A percentile compares a stretch with the other conserved stretches of the same genome.
These are phyloP conservation scores for Mamestra brassicae DNA, from an alignment of 2,888 invertebrate species.

Conservation along the genomic window DNA sequence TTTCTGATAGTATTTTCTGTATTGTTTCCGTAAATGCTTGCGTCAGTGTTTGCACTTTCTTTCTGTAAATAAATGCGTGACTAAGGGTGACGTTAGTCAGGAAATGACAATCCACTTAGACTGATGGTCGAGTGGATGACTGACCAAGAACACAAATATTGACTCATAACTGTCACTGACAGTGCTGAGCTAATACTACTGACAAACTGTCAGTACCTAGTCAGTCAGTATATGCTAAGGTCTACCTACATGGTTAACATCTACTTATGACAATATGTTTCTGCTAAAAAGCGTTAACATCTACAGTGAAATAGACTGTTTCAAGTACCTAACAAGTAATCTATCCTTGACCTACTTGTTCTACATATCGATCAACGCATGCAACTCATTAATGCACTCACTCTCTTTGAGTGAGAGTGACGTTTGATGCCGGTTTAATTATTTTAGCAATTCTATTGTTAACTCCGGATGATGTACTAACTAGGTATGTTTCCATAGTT, in stretches of 20 bases:
- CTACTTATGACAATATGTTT: neutral
- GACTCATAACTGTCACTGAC: too few relatives aligned
- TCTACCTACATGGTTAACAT: too few relatives aligned
- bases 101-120: neutral
- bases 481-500: too few relatives aligned
- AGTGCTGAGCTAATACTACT: too few relatives aligned
- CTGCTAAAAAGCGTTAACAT: neutral
- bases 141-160: neutral
- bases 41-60: slow-evolving; percentile 4
- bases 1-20: slow-evolving; percentile 8
- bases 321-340: neutral
- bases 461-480: too few relatives aligned
- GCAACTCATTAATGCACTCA: neutral
- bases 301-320: neutral
- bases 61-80: slow-evolving; percentile 4
- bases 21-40: slow-evolving; percentile 12
- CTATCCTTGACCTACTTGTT: slow-evolving; percentile 27
- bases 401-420: too few relatives aligned
- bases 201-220: too few relatives aligned
- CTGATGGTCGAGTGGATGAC: neutral
- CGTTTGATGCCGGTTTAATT: too few relatives aligned
- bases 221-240: too few relatives aligned
- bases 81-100: slow-evolving; percentile 2
- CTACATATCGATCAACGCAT: slow-evolving; percentile 15
- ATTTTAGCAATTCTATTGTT: too few relatives aligned